Base-by-base conservation (phyloP, 2,888 invertebrate genomes). In the Noctua fimbriata region DNA sequence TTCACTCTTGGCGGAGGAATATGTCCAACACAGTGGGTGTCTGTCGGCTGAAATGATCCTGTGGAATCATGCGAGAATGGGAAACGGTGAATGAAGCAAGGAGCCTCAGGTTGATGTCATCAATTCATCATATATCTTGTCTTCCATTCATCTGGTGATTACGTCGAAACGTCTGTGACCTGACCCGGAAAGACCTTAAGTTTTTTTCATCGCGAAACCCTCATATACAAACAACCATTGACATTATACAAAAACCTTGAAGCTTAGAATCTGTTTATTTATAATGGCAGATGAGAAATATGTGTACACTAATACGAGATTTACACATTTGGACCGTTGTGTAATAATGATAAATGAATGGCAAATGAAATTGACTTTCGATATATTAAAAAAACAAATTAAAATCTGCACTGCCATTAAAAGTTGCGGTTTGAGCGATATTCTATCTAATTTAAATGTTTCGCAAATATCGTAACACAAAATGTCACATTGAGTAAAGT, bases 371-470 rank as follows among this genome's bases (percentile, higher is more conserved):
- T 67, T 58, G 6, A 60, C 73, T 72, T 85, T 60, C 81, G 16
- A 69, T 24, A 85, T 67, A 60, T 32, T 52, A 67, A 60, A 18
- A 83, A 70, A 66, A 24, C 49, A 71, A 60, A 80, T 58, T 58
- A 28, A 58, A 70, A 67, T 76, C 70, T 52, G 75, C 67, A 69
- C 18, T 41, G 36, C 60, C 32, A 70, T 85, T 86, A 72, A 74
- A 78, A 44, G 63, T 87, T 87, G 69, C 80, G 66, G 69, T n/a
- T 75, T 65, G 36, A 74, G 69, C 55, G 32, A 75, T 63, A 73
- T 74, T 36, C 24, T 69, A 41, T 5, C 6, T 84, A 60, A 84
- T 84, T 87, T 79, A 28, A 63, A 78, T 78, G 44, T 84, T 87
- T 78, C 49, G 41, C 24, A 83, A 82, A 72, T 86, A 41, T 67